Conservation (phyloP, 2,113 vertebrate genomes). For the Lagopus leucura region DNA sequence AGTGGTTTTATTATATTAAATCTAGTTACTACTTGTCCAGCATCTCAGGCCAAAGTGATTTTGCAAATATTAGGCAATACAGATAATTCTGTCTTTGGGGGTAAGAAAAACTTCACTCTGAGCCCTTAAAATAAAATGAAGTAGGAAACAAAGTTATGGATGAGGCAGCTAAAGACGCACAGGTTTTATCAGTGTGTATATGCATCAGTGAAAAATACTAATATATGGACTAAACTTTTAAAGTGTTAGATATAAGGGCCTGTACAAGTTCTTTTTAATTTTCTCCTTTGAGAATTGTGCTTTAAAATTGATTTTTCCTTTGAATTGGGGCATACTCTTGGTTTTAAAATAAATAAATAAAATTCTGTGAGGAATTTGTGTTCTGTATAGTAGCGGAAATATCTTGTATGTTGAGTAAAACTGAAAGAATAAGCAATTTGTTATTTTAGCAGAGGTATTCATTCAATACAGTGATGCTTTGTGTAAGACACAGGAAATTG, state of each 20-base stretch:
- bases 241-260: neutral
- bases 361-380: neutral
- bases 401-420: constrained; percentile 25
- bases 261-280: constrained; percentile 26
- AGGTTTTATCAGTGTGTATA: neutral
- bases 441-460: constrained; percentile 48
- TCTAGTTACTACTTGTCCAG: neutral
- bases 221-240: neutral
- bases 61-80: neutral
- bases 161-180: neutral
- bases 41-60: neutral
- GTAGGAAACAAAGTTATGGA: neutral
- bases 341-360: neutral
- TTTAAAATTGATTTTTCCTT: constrained; percentile 44
- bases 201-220: neutral
- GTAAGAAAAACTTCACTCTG: neutral
- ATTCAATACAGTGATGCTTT: constrained; percentile 36
- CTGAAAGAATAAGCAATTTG: constrained; percentile 35
- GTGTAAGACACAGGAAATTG: constrained; percentile 22
- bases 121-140: neutral
- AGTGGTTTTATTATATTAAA: neutral
- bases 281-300: constrained; percentile 13
- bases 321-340: constrained; percentile 5
- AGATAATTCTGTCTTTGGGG: neutral
- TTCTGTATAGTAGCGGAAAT: constrained; percentile 37